phyloP scores from a whole-genome alignment of 2,113 vertebrate genomes.

The Gymnobelideus leadbeateri region DNA sequence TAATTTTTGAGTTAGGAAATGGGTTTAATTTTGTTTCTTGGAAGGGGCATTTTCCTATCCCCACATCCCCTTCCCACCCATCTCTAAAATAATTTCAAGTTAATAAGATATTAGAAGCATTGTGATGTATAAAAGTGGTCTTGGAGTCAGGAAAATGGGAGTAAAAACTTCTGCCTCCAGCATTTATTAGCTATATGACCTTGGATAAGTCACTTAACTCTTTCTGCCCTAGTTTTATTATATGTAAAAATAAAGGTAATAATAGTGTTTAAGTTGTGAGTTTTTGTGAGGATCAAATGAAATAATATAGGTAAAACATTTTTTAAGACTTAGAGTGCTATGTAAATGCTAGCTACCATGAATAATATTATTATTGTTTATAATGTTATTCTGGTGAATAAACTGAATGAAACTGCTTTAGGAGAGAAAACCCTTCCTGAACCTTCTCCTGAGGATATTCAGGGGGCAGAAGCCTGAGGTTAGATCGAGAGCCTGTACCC shows the following conservation, averaged over 20 bases:
- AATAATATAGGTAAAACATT: not conserved
- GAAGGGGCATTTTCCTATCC: not conserved
- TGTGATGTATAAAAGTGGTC: not conserved
- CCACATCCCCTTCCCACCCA: not conserved
- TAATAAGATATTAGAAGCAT: not conserved
- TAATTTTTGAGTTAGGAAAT: not conserved
- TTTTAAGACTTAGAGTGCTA: not conserved
- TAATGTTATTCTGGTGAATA: not conserved
- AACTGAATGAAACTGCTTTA: not conserved
- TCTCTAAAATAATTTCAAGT: not conserved
- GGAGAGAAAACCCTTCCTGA: not conserved
- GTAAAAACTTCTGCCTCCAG: not conserved
- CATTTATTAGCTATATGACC: not conserved
- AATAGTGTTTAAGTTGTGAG: not conserved
- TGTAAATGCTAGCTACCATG: not conserved
- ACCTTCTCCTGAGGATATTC: not conserved
- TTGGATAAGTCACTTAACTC: not conserved
- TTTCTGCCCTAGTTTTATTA: not conserved
- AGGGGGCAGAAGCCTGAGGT: not conserved
- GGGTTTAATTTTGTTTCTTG: not conserved
- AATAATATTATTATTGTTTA: not conserved
- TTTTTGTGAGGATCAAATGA: not conserved
- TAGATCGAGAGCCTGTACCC: not conserved
- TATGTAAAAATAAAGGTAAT: not conserved
- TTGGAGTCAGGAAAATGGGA: not conserved